Conservation (phyloP, 2,888 invertebrate species). For the Drosophila tripunctata region DNA sequence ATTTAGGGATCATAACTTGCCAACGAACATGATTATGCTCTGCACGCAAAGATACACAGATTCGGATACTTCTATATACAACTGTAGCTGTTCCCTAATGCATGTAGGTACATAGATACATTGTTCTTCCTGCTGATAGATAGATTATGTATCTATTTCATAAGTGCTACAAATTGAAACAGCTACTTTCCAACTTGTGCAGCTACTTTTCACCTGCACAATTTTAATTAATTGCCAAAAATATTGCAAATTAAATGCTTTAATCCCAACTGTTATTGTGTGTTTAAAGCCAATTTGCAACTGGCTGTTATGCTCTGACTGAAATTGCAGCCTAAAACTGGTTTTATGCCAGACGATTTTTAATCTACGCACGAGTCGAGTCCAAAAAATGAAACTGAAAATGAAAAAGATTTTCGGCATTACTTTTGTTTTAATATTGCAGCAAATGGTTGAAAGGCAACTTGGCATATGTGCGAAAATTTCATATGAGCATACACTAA, state of each 20-base stretch:
- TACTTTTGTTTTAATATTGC: slow-evolving; percentile 69
- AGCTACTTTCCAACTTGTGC: background rate
- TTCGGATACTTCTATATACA: too few species aligned
- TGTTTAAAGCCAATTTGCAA: slow-evolving; percentile 28
- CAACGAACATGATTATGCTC: slow-evolving; percentile 27
- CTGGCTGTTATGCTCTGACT: slow-evolving; percentile 6
- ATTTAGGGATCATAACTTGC: slow-evolving; percentile 20
- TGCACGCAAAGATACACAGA: background rate
- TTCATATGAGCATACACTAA: slow-evolving; percentile 41
- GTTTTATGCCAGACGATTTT: slow-evolving; percentile 25
- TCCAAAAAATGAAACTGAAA: slow-evolving; percentile 29
- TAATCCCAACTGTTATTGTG: slow-evolving; percentile 14
- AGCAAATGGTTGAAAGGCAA: slow-evolving; percentile 62
- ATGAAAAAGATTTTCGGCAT: slow-evolving; percentile 52
- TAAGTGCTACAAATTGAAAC: background rate
- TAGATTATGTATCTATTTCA: background rate
- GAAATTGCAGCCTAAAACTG: slow-evolving; percentile 16
- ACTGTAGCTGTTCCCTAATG: too few species aligned
- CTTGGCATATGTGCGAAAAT: slow-evolving; percentile 67
- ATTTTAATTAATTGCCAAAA: slow-evolving; percentile 14
- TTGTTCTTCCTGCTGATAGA: background rate
- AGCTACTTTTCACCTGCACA: background rate
- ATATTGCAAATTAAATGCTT: background rate
- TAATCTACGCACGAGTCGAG: slow-evolving; percentile 41
- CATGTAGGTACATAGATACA: background rate